These are phyloP conservation scores for Drosophila sturtevanti DNA, from an alignment of 1,140 invertebrate species.

Conservation along the genomic window DNA sequence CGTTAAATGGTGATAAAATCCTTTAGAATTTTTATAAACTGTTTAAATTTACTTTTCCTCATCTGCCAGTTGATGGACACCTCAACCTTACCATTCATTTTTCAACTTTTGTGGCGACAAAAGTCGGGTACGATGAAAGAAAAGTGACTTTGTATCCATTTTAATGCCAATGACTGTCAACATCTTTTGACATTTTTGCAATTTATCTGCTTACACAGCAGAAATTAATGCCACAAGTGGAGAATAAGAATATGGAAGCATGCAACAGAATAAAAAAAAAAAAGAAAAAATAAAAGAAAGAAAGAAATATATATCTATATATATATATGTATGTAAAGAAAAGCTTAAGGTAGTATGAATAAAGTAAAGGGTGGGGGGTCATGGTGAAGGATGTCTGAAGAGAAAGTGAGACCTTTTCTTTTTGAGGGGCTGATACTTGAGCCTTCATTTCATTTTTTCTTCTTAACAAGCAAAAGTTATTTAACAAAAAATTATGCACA, in stretches of 20 bases:
- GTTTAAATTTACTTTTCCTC: slow-evolving; percentile 42
- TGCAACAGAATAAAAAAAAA: slow-evolving; percentile 31
- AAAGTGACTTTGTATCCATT: slow-evolving; percentile 53
- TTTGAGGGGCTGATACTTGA: slow-evolving; percentile 35
- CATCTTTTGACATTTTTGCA: slow-evolving; percentile 66
- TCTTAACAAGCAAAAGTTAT: slow-evolving; percentile 37
- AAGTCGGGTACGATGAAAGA: slow-evolving; percentile 32
- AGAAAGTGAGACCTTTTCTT: slow-evolving; percentile 18
- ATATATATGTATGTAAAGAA: not conserved
- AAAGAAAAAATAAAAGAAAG: not conserved
- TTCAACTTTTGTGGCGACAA: slow-evolving; percentile 13
- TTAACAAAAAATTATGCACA: slow-evolving; percentile 47
- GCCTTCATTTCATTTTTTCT: slow-evolving; percentile 12
- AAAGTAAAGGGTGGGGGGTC: not conserved
- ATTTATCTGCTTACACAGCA: slow-evolving; percentile 79
- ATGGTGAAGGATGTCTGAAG: not conserved
- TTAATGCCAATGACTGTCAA: slow-evolving; percentile 73
- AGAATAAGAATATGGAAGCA: slow-evolving; percentile 49
- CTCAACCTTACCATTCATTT: slow-evolving; percentile 23
- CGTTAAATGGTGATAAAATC: slow-evolving; percentile 1
- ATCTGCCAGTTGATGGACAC: slow-evolving; percentile 39
- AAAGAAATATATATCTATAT: too few relatives aligned
- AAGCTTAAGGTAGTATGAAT: not conserved
- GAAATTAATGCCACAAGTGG: slow-evolving; percentile 74
- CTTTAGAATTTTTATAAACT: slow-evolving; percentile 12